Conservation (phyloP, 2,113 vertebrate genomes). For the Scortum barcoo region DNA sequence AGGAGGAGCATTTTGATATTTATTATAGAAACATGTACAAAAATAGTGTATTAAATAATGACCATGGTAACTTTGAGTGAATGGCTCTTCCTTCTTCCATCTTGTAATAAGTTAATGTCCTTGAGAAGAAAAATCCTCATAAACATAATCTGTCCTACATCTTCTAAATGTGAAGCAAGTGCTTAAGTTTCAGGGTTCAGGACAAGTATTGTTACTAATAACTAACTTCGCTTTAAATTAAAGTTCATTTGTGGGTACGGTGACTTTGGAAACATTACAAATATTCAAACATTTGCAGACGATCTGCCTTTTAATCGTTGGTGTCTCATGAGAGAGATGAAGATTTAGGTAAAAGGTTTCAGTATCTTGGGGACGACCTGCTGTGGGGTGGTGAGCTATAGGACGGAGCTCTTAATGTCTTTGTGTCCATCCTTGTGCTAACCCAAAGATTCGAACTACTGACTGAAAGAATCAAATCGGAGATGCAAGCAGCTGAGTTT, state of each 20-base stretch:
- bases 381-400: neutral
- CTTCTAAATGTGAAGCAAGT: too few species aligned
- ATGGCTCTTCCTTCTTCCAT: too few species aligned
- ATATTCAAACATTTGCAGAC: neutral
- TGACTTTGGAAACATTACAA: neutral
- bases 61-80: neutral
- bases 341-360: conserved; percentile 4
- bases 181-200: too few species aligned
- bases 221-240: neutral
- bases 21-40: neutral
- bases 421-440: neutral
- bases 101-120: too few species aligned
- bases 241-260: neutral
- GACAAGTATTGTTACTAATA: neutral
- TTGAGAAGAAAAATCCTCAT: too few species aligned
- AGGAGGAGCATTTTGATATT: neutral
- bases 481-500: neutral
- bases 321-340: neutral
- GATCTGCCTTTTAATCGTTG: neutral
- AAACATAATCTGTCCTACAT: too few species aligned
- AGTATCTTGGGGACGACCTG: neutral
- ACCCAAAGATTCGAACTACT: neutral
- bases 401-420: neutral
- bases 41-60: neutral
- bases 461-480: neutral